Conservation (phyloP, 2,113 vertebrate species). For the Catharus fuscescens region DNA sequence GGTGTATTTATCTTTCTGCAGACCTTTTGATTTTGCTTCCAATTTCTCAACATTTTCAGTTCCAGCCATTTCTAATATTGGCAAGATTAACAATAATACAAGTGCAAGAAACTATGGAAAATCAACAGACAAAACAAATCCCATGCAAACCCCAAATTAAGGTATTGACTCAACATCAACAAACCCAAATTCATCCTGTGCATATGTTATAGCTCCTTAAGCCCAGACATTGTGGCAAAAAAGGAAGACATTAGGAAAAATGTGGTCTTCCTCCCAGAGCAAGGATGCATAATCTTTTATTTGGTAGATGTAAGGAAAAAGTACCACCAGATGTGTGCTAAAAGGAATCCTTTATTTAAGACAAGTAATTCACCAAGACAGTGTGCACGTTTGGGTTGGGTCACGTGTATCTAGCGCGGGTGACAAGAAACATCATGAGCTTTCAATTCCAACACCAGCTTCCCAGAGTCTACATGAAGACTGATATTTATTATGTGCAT, state of each 20-base stretch:
- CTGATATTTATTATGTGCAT: not conserved
- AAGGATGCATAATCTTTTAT: not conserved
- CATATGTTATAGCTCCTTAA: not conserved
- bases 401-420: not conserved
- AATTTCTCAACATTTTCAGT: not conserved
- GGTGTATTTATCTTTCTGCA: not conserved
- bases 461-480: not conserved
- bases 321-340: not conserved
- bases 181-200: not conserved
- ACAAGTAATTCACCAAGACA: not conserved
- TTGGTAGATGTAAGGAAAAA: not conserved
- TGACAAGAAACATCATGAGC: not conserved
- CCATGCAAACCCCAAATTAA: not conserved
- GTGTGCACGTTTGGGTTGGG: not conserved
- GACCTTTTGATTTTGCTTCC: not conserved
- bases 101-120: not conserved
- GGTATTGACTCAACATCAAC: not conserved
- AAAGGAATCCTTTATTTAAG: not conserved
- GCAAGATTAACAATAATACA: not conserved
- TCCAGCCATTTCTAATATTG: not conserved
- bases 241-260: not conserved
- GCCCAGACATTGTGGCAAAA: not conserved
- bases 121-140: not conserved
- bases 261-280: not conserved
- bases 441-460: not conserved